A percentile compares a stretch with the other conserved stretches of the same genome.
Evolutionary conservation across 2,797 vertebrate species (phyloP).

Genomic region (Cichlasoma orientale): DNA sequence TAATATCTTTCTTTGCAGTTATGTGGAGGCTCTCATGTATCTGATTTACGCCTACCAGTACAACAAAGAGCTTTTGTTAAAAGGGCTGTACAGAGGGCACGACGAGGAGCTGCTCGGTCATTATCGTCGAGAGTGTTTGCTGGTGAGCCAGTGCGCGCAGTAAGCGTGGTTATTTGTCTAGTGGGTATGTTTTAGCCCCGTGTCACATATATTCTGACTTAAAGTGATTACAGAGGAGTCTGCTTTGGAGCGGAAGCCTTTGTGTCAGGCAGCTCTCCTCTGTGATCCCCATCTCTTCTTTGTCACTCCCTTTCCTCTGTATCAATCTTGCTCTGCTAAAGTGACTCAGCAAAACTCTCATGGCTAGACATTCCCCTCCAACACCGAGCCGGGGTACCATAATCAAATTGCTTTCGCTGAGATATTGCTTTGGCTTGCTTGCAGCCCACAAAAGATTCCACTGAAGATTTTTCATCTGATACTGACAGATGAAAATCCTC

Average conservation of each 20-base stretch:
- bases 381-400: constrained; percentile 33
- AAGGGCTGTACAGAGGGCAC: constrained; percentile 92
- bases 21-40: constrained; percentile 92
- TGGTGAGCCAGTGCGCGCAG: constrained; percentile 84
- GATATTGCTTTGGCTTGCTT: constrained; percentile 66
- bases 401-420: constrained; percentile 66
- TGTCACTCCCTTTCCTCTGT: constrained; percentile 45
- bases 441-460: constrained; percentile 63
- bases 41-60: constrained; percentile 95
- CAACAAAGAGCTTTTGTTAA: constrained; percentile 94
- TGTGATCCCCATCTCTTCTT: constrained; percentile 26
- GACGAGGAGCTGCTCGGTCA: constrained; percentile 89
- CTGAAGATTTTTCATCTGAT: constrained; percentile 64
- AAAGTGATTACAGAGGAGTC: constrained; percentile 16
- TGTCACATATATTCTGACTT: neutral
- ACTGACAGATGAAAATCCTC: constrained; percentile 64
- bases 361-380: constrained; percentile 33
- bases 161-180: neutral
- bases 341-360: constrained; percentile 68
- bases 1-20: constrained; percentile 80
- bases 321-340: constrained; percentile 47
- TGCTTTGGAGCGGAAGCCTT: constrained; percentile 20
- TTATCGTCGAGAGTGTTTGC: constrained; percentile 94
- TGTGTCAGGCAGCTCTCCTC: constrained; percentile 15
- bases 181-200: neutral